Evolutionary conservation across 2,797 vertebrate species (phyloP).

Genomic region (Cottoperca gobio): DNA sequence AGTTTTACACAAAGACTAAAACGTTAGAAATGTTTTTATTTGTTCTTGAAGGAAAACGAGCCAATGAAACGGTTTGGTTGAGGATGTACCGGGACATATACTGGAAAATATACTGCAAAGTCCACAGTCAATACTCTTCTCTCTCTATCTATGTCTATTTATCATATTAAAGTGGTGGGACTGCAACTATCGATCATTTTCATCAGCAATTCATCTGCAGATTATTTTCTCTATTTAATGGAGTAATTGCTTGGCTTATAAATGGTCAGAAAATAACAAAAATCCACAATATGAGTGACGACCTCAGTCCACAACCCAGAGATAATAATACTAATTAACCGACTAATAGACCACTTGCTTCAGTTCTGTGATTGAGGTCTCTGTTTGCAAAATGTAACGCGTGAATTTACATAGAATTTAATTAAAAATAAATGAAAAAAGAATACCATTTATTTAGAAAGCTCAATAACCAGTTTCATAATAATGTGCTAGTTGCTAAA

Average conservation of each 20-base stretch:
- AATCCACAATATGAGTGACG: neutral
- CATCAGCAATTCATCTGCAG: neutral
- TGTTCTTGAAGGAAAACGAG: neutral
- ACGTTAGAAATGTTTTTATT: neutral
- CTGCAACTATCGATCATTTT: neutral
- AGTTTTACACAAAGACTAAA: constrained; percentile 2
- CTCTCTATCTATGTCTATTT: too few relatives aligned
- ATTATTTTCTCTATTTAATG: neutral
- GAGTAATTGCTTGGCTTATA: neutral
- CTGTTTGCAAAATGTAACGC: neutral
- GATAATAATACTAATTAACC: too few relatives aligned
- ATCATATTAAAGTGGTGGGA: neutral
- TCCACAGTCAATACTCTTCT: neutral
- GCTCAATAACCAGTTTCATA: neutral
- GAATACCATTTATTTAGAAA: neutral
- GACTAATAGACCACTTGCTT: too few relatives aligned
- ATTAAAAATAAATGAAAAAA: neutral
- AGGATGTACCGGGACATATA: neutral
- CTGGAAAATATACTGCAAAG: neutral
- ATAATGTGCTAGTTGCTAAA: neutral
- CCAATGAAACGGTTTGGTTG: neutral
- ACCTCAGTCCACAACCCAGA: neutral
- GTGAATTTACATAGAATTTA: neutral
- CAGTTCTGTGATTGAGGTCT: neutral
- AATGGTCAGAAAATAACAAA: neutral